A percentile compares a stretch with the other conserved stretches of the same genome.
Conservation (phyloP, 1,140 invertebrate genomes). For the Lepidurus packardi region DNA sequence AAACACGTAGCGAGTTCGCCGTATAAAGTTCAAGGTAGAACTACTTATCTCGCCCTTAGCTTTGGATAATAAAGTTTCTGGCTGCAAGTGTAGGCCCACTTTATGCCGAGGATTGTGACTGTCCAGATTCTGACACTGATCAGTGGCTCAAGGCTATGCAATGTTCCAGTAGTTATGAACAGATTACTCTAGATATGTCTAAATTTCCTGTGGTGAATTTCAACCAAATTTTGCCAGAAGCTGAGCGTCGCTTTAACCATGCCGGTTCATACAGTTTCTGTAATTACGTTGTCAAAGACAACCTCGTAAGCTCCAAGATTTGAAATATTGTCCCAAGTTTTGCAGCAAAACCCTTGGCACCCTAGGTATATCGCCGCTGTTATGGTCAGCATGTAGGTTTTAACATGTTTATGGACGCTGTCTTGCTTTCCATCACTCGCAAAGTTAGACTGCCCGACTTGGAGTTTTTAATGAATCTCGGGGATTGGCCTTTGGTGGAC, state of each 20-base stretch:
- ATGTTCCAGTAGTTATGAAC: conserved; percentile 59
- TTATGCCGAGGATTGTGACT: conserved; percentile 78
- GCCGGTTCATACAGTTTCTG: conserved; percentile 77
- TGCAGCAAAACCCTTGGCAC: conserved; percentile 34
- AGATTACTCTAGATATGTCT: conserved; percentile 69
- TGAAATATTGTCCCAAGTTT: conserved; percentile 22
- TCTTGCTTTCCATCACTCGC: conserved; percentile 71
- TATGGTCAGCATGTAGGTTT: conserved; percentile 94
- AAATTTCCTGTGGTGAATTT: conserved; percentile 68
- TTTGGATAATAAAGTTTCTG: conserved; percentile 29
- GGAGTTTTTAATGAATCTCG: conserved; percentile 88
- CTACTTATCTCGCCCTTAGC: not conserved
- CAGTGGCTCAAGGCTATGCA: conserved; percentile 62
- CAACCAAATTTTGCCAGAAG: conserved; percentile 56
- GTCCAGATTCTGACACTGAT: conserved; percentile 59
- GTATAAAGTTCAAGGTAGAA: conserved; percentile 57
- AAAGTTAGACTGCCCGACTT: conserved; percentile 81
- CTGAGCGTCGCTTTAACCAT: conserved; percentile 59
- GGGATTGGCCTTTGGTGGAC: conserved; percentile 81
- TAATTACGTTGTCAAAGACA: conserved; percentile 81
- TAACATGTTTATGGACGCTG: conserved; percentile 89
- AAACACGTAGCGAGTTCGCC: conserved; percentile 61
- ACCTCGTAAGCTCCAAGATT: conserved; percentile 53
- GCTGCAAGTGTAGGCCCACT: conserved; percentile 55
- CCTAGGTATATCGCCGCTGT: conserved; percentile 73